Evolutionary conservation across 1,140 invertebrate genomes (phyloP).

Genomic region (Oryctes rhinoceros): DNA sequence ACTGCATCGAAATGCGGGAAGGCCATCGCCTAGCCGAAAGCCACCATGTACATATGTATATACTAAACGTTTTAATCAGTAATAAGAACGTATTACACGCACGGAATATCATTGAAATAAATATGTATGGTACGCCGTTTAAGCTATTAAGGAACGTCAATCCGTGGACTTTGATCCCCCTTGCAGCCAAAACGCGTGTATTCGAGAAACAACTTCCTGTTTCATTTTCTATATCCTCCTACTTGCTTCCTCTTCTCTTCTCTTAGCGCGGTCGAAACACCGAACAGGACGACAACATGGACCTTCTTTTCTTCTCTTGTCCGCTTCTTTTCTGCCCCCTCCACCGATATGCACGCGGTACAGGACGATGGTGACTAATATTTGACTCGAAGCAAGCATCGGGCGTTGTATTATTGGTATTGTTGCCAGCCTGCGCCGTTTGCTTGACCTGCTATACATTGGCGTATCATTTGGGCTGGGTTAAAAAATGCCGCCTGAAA

Average conservation of each 20-base stretch:
- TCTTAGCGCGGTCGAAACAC: not conserved
- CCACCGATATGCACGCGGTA: not conserved
- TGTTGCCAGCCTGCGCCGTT: not conserved
- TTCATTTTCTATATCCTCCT: slow-evolving; percentile 28
- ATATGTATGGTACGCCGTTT: no score
- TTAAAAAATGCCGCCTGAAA: no score
- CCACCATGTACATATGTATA: no score
- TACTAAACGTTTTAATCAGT: no score
- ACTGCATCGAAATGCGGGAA: no score
- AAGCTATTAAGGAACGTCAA: no score
- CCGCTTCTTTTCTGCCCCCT: not conserved
- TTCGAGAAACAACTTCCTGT: slow-evolving; percentile 33
- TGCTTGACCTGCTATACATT: not conserved
- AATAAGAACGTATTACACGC: not conserved
- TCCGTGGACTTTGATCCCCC: not conserved
- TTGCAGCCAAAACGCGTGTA: not conserved
- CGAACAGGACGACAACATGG: not conserved
- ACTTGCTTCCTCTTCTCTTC: slow-evolving; percentile 19
- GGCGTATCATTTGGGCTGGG: not conserved
- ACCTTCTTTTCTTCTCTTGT: not conserved
- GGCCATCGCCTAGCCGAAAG: no score
- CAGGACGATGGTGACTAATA: not conserved
- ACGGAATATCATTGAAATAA: not conserved
- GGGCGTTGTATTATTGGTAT: slow-evolving; percentile 18
- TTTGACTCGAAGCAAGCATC: not conserved